Conservation (phyloP, 2,113 vertebrate species). For the Paradisaea rubra region DNA sequence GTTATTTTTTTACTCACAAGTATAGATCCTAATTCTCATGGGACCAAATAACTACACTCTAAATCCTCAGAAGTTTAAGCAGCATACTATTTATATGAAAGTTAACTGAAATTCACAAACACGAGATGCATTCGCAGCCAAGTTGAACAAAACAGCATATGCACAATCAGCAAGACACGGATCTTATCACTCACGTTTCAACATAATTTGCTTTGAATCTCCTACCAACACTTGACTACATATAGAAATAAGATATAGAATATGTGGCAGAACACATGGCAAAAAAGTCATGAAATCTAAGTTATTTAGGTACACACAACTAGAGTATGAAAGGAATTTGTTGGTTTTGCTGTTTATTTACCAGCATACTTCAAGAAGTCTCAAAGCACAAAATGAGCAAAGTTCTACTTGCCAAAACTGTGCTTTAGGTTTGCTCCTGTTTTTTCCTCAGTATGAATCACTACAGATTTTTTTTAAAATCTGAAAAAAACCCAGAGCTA, state of each 20-base stretch:
- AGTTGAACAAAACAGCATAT: background rate
- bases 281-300: background rate
- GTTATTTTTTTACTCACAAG: background rate
- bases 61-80: background rate
- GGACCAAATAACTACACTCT: background rate
- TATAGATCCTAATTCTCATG: background rate
- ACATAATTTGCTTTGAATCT: background rate
- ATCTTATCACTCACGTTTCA: background rate
- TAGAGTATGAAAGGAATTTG: background rate
- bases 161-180: background rate
- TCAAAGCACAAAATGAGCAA: background rate
- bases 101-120: background rate
- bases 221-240: background rate
- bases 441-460: background rate
- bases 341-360: background rate
- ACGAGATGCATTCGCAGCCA: background rate
- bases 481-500: background rate
- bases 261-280: background rate
- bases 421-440: background rate
- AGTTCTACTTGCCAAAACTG: background rate
- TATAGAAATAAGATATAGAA: background rate
- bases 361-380: background rate
- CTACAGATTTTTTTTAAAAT: background rate
- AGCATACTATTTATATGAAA: background rate
- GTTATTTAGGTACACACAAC: background rate